Conservation (phyloP, 2,113 vertebrate genomes). For the Neodontobutis hainanensis region DNA sequence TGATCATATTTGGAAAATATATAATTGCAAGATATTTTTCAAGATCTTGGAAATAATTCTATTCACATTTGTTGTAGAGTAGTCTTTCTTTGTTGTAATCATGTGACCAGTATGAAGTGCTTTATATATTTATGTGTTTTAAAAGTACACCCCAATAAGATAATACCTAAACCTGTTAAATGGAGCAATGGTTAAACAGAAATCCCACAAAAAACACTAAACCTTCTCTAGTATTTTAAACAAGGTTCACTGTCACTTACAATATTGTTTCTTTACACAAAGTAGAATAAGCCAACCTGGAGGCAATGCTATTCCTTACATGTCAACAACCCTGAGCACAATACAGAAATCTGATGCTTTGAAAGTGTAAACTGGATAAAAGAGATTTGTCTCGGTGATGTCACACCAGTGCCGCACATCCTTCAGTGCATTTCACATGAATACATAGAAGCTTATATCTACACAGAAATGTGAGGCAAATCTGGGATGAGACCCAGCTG, state of each 20-base stretch:
- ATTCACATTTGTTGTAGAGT: background rate
- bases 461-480: conserved; percentile 49
- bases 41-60: background rate
- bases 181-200: too few relatives aligned
- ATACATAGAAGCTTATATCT: conserved; percentile 3
- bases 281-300: background rate
- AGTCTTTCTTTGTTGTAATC: too few relatives aligned
- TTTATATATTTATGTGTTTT: too few relatives aligned
- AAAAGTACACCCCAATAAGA: too few relatives aligned
- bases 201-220: too few relatives aligned
- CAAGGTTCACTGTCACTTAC: background rate
- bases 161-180: too few relatives aligned
- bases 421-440: background rate
- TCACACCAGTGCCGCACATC: conserved; percentile 19
- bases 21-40: background rate
- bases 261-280: background rate
- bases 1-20: background rate
- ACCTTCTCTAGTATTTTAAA: too few relatives aligned
- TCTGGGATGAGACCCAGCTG: conserved; percentile 54
- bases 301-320: conserved; percentile 9
- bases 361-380: conserved; percentile 33
- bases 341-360: conserved; percentile 43
- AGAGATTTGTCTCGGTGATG: conserved; percentile 27
- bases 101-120: too few relatives aligned
- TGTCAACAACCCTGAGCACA: conserved; percentile 16